These are phyloP conservation scores for Eulemur rubriventer DNA, from an alignment of 2,797 vertebrate genomes.

Conservation along the genomic window DNA sequence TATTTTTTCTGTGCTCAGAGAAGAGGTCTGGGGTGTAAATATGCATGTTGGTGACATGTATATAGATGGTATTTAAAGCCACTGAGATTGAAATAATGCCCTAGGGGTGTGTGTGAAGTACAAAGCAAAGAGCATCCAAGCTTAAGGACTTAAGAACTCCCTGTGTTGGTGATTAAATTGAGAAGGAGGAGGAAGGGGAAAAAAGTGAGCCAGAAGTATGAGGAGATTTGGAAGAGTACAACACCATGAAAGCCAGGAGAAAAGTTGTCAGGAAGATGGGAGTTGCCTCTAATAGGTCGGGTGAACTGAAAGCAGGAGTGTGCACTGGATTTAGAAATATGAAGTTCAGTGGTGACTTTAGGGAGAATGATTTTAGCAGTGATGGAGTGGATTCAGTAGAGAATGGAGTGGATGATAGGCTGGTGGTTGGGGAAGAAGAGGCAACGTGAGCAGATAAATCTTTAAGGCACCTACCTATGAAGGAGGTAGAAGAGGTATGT, in stretches of 20 bases:
- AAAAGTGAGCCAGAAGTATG: no score
- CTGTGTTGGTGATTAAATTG: neutral
- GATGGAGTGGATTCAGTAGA: no score
- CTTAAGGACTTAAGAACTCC: no score
- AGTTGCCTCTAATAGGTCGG: neutral
- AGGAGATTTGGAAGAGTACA: neutral
- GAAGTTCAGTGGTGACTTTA: neutral
- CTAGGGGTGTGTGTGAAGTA: neutral
- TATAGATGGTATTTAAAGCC: neutral
- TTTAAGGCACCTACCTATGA: neutral
- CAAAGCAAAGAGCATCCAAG: neutral
- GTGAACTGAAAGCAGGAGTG: neutral
- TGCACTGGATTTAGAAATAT: neutral
- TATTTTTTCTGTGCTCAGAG: neutral
- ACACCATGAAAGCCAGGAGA: neutral
- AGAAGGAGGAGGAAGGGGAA: neutral
- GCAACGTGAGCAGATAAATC: no score
- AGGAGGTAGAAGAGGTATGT: neutral
- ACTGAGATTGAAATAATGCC: neutral
- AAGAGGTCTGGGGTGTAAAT: neutral
- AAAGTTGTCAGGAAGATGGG: neutral
- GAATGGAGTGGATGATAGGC: fast-evolving
- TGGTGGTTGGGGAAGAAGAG: neutral
- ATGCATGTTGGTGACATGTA: no score
- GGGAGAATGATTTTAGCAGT: neutral